Evolutionary conservation across 2,888 invertebrate genomes (phyloP), one percentile per base, ranked within the genome.

Genomic region (Isoperla grammatica): DNA sequence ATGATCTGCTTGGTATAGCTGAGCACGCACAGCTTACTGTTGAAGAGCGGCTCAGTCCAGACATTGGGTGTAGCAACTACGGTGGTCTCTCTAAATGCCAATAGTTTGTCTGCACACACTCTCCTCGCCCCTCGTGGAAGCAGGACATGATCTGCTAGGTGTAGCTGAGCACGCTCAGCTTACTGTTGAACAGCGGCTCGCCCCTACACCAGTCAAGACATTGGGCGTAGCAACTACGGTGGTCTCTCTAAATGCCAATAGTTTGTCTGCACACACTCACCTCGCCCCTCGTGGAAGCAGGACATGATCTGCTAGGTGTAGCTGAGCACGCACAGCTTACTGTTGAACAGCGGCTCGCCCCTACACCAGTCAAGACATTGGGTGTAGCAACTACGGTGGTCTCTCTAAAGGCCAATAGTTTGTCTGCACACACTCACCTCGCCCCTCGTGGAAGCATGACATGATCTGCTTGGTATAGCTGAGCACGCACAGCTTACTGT

Each of bases 161-260:
- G 70, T 89, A 85, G 58, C 84, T 82, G 11, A 90, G 72, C 0
- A 87, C 83, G 69, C 91, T 91, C 12, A 81, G 72, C 66, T 79
- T 79, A 56, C 84, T 79, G 66, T 82, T 82, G 1, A 81, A 76
- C 29, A 88, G 82, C 0, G 86, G 77, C 60, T 88, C 88, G 0
- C 91, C 91, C 37, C 90, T 82, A 71, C 93, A 93, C 81, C 91
- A 87, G 70, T 91, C 89, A 65, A 92, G 75, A 71, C 92, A 83
- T 17, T 86, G 84, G 0, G 87, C 85, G 72, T 92, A 93, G 71
- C 93, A 93, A 63, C 85, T 84, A 45, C 91, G 80, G 74, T 93
- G 93, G 72, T 93, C 92, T 66, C 81, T 74, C n/a, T n/a, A n/a
- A n/a, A n/a, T n/a, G n/a, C n/a, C n/a, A n/a, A n/a, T n/a, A n/a